phyloP scores from a whole-genome alignment of 2,888 invertebrate genomes.

The Papilio gigon region DNA sequence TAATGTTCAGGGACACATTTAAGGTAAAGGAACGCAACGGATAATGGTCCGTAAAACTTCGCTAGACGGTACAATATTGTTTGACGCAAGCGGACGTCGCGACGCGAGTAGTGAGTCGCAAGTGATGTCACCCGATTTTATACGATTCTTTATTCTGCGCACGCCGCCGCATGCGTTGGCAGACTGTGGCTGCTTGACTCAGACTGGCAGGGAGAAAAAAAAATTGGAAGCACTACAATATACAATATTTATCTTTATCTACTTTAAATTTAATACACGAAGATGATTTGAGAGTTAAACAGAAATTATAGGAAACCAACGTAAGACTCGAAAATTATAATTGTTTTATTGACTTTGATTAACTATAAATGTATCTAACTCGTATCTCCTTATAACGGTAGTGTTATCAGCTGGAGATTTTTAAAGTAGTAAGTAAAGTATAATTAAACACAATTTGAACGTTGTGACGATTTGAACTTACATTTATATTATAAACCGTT shows the following conservation, averaged over 20 bases:
- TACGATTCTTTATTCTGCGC: slow-evolving; percentile 75
- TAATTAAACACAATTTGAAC: too few relatives aligned
- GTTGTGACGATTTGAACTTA: too few relatives aligned
- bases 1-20: slow-evolving; percentile 61
- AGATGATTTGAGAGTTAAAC: neutral
- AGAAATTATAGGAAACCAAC: neutral
- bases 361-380: neutral
- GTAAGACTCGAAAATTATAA: too few relatives aligned
- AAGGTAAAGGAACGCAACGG: slow-evolving; percentile 46
- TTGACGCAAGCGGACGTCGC: slow-evolving; percentile 48
- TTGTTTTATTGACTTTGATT: neutral
- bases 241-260: neutral
- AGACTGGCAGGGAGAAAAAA: slow-evolving; percentile 55
- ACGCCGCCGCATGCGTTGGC: slow-evolving; percentile 62
- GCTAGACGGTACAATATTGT: slow-evolving; percentile 53
- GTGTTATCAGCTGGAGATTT: neutral
- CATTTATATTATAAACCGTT: too few relatives aligned
- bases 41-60: slow-evolving; percentile 57
- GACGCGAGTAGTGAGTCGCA: slow-evolving; percentile 56
- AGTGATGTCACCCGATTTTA: slow-evolving; percentile 70
- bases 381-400: neutral
- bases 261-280: neutral
- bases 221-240: slow-evolving; percentile 17
- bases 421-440: too few relatives aligned
- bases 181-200: slow-evolving; percentile 66